phyloP scores from a whole-genome alignment of 2,797 vertebrate genomes.

The Lophura swinhoii region DNA sequence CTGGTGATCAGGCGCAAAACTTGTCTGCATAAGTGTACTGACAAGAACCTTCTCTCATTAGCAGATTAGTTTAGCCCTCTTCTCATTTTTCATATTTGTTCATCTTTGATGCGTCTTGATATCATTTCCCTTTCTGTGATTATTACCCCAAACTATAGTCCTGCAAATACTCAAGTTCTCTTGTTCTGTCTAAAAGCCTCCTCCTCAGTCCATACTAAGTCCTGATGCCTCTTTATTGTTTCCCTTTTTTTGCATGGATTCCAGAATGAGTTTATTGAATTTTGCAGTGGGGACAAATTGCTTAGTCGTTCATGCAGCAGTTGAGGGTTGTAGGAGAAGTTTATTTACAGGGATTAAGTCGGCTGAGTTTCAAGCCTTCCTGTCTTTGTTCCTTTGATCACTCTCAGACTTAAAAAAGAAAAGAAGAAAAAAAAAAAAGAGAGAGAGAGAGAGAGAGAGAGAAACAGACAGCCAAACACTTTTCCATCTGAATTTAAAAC shows the following conservation, averaged over 20 bases:
- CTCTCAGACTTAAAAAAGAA: neutral
- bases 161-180: neutral
- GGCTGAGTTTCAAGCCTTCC: neutral
- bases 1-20: neutral
- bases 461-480: neutral
- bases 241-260: slow-evolving; percentile 5
- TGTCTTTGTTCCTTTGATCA: slow-evolving; percentile 43
- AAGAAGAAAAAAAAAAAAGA: too few species aligned
- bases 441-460: neutral
- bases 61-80: neutral
- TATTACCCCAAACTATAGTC: neutral
- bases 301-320: neutral
- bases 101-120: neutral
- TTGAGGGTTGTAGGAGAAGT: neutral
- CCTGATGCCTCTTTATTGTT: neutral
- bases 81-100: neutral
- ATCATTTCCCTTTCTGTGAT: neutral
- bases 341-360: slow-evolving; percentile 43
- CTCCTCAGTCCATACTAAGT: neutral
- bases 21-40: neutral
- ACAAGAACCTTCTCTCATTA: neutral
- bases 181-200: neutral
- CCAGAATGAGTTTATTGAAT: neutral
- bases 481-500: neutral
- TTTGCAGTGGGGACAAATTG: slow-evolving; percentile 32